These are phyloP conservation scores for Piscicola geometra DNA, from an alignment of 2,888 invertebrate genomes.

Conservation along the genomic window DNA sequence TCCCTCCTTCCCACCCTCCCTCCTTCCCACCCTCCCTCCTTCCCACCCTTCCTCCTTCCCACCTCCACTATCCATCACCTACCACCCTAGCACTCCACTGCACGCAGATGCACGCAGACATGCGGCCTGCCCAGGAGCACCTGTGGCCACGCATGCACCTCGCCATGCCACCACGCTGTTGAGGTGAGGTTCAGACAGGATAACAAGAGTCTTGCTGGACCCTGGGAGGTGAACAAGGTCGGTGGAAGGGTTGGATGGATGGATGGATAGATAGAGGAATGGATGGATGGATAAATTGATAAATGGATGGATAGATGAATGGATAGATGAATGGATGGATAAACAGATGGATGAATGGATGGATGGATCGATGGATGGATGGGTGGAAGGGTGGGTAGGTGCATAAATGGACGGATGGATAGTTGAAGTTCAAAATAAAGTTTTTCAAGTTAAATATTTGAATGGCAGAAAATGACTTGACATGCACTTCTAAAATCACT, in stretches of 20 bases:
- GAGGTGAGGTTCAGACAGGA: constrained; percentile 46
- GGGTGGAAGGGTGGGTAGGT: no score
- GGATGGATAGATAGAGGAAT: neutral
- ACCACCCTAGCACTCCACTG: constrained; percentile 65
- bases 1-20: no score
- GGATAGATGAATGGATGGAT: no score
- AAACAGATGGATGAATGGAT: no score
- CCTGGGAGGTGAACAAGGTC: constrained; percentile 55
- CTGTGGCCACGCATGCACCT: constrained; percentile 51
- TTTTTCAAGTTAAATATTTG: no score
- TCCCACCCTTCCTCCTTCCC: constrained; percentile 81
- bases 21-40: constrained; percentile 52
- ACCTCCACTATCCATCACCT: constrained; percentile 64
- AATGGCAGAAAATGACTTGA: no score
- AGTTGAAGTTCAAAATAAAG: no score
- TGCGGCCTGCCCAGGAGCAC: constrained; percentile 60
- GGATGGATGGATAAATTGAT: no score
- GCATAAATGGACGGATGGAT: no score
- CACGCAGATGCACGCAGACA: constrained; percentile 69
- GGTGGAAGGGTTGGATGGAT: neutral
- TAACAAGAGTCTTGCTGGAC: constrained; percentile 48
- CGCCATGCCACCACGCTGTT: constrained; percentile 51
- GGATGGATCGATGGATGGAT: no score
- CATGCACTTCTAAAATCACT: neutral
- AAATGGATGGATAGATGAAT: no score